Conservation (phyloP, 2,113 vertebrate genomes). For the Phalacrocorax brasilianus region DNA sequence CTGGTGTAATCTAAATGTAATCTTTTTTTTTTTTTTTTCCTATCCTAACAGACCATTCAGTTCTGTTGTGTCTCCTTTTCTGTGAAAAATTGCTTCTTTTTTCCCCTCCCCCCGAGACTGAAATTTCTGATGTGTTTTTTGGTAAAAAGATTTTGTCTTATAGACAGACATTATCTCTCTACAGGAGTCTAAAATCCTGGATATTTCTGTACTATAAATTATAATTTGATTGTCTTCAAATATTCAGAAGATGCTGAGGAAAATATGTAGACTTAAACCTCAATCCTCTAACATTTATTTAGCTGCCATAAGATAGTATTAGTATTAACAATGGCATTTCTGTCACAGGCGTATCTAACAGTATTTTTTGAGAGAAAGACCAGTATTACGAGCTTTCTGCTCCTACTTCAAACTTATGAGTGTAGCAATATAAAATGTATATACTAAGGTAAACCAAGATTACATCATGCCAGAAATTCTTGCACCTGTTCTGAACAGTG, state of each 20-base stretch:
- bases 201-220: neutral
- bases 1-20: neutral
- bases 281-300: neutral
- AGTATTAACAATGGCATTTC: neutral
- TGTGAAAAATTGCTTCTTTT: neutral
- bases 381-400: accelerated
- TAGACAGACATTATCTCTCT: neutral
- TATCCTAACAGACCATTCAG: neutral
- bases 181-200: neutral
- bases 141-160: neutral
- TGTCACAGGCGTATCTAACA: neutral
- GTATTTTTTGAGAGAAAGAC: neutral
- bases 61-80: neutral
- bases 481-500: neutral
- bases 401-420: neutral
- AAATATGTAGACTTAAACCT: neutral
- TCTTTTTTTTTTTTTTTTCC: neutral
- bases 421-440: neutral
- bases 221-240: neutral
- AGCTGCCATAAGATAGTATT: neutral
- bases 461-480: neutral
- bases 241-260: neutral
- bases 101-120: no score
- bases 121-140: neutral
- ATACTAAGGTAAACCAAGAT: neutral